phyloP scores from a whole-genome alignment of 2,797 vertebrate genomes.

The Bradypodion pumilum region DNA sequence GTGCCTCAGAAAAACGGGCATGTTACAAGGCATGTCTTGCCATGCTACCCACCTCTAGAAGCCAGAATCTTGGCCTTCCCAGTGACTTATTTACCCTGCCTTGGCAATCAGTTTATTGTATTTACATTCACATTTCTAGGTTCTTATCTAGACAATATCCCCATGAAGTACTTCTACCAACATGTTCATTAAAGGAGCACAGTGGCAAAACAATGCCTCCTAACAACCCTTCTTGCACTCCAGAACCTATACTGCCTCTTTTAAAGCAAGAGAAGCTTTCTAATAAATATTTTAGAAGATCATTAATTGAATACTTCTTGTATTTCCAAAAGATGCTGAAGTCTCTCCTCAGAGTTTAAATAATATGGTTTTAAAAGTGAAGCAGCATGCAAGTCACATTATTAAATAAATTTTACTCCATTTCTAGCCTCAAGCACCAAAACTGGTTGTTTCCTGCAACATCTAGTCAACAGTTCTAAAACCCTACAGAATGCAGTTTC shows the following conservation, averaged over 20 bases:
- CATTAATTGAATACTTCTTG: background rate
- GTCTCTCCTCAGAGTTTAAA: conserved; percentile 4
- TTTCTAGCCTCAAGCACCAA: background rate
- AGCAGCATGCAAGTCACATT: background rate
- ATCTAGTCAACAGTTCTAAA: background rate
- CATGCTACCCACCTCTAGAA: background rate
- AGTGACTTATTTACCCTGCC: background rate
- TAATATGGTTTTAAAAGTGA: background rate
- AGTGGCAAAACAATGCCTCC: background rate
- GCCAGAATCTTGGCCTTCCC: background rate
- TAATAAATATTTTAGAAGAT: background rate
- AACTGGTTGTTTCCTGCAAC: background rate
- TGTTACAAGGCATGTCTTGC: too few relatives aligned
- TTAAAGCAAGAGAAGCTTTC: background rate
- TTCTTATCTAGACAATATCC: background rate
- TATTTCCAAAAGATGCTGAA: background rate
- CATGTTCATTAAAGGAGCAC: background rate
- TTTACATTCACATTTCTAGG: background rate
- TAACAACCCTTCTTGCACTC: background rate
- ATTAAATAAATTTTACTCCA: background rate
- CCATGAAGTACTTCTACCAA: background rate
- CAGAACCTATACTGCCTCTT: background rate
- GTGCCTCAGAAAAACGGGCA: background rate
- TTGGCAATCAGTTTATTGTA: background rate
- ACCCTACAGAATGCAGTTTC: background rate